Conservation (phyloP, 2,113 vertebrate genomes). For the Zapornia atra region DNA sequence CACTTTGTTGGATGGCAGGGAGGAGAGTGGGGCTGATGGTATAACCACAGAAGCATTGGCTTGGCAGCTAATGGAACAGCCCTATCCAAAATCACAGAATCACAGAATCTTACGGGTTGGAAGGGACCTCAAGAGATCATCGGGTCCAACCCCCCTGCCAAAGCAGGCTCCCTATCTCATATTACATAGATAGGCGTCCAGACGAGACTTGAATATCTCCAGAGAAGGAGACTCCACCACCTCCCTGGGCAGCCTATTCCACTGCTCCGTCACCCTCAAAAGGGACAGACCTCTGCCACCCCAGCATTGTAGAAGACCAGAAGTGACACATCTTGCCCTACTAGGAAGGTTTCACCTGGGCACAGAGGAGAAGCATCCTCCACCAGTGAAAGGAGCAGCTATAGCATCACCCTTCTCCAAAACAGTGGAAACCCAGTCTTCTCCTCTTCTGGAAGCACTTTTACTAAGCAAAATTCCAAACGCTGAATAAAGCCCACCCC, state of each 20-base stretch:
- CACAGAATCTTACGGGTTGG: no score
- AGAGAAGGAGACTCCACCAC: no score
- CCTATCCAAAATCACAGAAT: no score
- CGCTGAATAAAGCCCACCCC: not conserved
- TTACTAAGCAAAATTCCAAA: not conserved
- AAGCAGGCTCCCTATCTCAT: no score
- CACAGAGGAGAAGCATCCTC: not conserved
- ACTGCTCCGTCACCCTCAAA: no score
- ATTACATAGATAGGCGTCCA: no score
- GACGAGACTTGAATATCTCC: no score
- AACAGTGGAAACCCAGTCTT: not conserved
- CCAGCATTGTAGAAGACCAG: not conserved
- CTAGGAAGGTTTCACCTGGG: not conserved
- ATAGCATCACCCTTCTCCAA: rapidly evolving
- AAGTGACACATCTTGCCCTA: not conserved
- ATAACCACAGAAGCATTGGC: not conserved
- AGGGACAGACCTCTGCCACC: not conserved
- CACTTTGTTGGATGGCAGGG: not conserved
- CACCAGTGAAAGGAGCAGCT: not conserved
- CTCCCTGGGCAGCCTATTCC: no score
- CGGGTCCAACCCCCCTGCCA: no score
- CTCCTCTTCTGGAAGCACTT: not conserved
- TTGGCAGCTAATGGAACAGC: not conserved
- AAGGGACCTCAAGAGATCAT: no score
- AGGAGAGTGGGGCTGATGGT: not conserved